Percentiles rank a stretch among this genome's conserved stretches.
Evolutionary conservation across 2,888 invertebrate species (phyloP).

Genomic region (Sminthurides aquaticus): DNA sequence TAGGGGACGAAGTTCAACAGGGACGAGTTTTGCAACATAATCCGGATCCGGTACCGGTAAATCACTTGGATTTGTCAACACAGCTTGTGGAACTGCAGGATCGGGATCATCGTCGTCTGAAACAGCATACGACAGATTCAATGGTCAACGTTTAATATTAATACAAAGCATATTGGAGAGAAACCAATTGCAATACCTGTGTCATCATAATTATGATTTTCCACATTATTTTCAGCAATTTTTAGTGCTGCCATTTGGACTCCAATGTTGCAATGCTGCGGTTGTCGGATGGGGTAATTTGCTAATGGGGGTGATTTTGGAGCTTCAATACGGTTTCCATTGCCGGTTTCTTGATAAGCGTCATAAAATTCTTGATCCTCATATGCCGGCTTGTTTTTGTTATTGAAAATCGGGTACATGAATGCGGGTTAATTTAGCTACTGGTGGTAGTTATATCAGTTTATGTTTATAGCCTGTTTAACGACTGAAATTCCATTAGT

Average conservation of each 20-base stretch:
- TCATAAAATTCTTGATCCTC: not conserved
- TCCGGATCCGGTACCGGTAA: conserved; percentile 27
- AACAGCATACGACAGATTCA: no score
- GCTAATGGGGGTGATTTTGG: not conserved
- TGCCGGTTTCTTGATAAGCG: not conserved
- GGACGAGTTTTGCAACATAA: conserved; percentile 16
- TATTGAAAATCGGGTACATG: conserved; percentile 2
- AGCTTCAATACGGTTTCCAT: not conserved
- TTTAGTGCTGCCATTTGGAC: not conserved
- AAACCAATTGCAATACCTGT: no score
- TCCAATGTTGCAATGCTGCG: not conserved
- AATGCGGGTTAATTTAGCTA: no score
- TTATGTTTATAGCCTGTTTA: no score
- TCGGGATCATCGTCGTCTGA: conserved; percentile 30
- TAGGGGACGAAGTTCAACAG: conserved; percentile 22
- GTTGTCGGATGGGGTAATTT: not conserved
- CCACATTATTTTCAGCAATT: not conserved
- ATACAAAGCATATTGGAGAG: no score
- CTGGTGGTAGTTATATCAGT: no score
- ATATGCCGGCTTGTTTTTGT: not conserved
- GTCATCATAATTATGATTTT: not conserved
- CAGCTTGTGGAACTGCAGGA: conserved; percentile 7
- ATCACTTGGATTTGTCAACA: conserved; percentile 21
- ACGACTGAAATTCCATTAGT: no score
- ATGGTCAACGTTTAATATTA: not conserved